Evolutionary conservation across 2,888 invertebrate genomes (phyloP).

Genomic region (Fragum whitleyi): DNA sequence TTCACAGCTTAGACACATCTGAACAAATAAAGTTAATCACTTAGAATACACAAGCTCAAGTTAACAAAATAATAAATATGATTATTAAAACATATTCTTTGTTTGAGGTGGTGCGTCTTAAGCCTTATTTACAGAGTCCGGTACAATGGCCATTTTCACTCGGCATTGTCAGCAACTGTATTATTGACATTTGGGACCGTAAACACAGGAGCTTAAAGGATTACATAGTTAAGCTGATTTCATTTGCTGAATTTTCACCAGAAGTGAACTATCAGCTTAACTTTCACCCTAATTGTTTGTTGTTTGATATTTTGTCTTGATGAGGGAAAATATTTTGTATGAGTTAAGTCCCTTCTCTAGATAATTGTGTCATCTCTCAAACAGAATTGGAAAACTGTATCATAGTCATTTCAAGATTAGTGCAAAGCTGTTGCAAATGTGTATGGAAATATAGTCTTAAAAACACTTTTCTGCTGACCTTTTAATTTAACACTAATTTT

Average conservation of each 20-base stretch:
- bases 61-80: constrained; percentile 52
- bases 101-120: constrained; percentile 30
- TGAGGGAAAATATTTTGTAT: neutral
- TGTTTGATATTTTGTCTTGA: constrained; percentile 58
- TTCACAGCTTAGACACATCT: constrained; percentile 30
- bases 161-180: constrained; percentile 36
- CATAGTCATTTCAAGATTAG: too few species aligned
- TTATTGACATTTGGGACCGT: constrained; percentile 60
- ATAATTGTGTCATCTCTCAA: neutral
- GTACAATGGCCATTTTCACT: constrained; percentile 46
- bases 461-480: too few species aligned
- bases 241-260: constrained; percentile 54
- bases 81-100: constrained; percentile 60
- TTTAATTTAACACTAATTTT: too few species aligned
- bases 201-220: constrained; percentile 61
- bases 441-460: too few species aligned
- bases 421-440: too few species aligned
- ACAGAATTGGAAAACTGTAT: too few species aligned
- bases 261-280: constrained; percentile 49
- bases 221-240: constrained; percentile 65
- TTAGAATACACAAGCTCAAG: constrained; percentile 33
- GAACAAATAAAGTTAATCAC: constrained; percentile 43
- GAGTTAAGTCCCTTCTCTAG: neutral
- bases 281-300: constrained; percentile 59
- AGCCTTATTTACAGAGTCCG: constrained; percentile 39